phyloP scores from a whole-genome alignment of 1,140 invertebrate species.

The Luehdorfia chinensis region DNA sequence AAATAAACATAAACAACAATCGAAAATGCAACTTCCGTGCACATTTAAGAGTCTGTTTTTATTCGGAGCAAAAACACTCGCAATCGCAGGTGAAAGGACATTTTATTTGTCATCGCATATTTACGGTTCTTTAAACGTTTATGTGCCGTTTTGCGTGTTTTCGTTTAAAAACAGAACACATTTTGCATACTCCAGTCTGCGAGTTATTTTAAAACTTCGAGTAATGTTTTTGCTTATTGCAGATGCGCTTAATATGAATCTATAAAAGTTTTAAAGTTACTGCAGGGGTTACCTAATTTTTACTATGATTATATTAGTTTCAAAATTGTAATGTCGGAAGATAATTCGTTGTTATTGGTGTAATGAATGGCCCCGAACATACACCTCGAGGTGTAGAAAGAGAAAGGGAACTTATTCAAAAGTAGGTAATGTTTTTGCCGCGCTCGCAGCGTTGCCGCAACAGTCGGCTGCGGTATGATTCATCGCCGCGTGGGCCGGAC shows the following conservation, averaged over 20 bases:
- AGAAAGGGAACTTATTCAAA: slow-evolving; percentile 76
- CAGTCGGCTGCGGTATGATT: slow-evolving; percentile 52
- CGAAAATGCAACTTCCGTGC: slow-evolving; percentile 13
- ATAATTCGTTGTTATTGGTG: background rate
- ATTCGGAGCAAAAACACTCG: slow-evolving; percentile 31
- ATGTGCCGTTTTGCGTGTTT: slow-evolving; percentile 54
- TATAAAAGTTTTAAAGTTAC: too few species aligned
- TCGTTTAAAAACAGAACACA: slow-evolving; percentile 39
- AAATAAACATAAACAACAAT: slow-evolving; percentile 6
- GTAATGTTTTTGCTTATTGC: slow-evolving; percentile 2
- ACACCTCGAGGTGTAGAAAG: slow-evolving; percentile 66
- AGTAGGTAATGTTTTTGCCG: slow-evolving; percentile 76
- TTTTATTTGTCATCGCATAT: slow-evolving; percentile 55
- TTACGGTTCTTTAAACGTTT: slow-evolving; percentile 62
- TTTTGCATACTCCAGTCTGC: slow-evolving; percentile 26
- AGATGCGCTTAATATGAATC: background rate
- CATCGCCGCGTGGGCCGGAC: slow-evolving; percentile 65
- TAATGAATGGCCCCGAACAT: slow-evolving; percentile 49
- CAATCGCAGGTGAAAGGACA: slow-evolving; percentile 51
- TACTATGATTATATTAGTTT: too few species aligned
- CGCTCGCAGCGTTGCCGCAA: slow-evolving; percentile 43
- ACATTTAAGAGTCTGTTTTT: slow-evolving; percentile 17
- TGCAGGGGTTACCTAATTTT: too few species aligned
- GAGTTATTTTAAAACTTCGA: slow-evolving; percentile 38
- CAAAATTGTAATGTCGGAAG: too few species aligned